Conservation (phyloP, 2,888 invertebrate genomes). For the Agrotis puta region DNA sequence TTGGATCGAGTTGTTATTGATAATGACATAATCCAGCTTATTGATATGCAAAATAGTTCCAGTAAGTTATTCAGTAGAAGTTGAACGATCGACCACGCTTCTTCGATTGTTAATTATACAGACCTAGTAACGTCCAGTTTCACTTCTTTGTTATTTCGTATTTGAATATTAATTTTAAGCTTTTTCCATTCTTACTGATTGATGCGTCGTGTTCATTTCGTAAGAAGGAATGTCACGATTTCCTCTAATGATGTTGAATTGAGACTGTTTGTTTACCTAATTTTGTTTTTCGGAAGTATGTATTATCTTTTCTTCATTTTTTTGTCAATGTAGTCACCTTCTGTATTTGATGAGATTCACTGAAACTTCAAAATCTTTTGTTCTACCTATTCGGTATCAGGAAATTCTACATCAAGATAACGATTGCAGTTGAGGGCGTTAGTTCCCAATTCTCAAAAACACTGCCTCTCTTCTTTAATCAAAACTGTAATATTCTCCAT, state of each 20-base stretch:
- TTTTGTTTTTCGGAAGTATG: not conserved
- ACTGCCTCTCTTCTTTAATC: not conserved
- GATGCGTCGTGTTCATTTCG: conserved; percentile 32
- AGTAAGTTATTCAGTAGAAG: conserved; percentile 38
- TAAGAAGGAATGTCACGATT: conserved; percentile 28
- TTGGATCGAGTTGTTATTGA: conserved; percentile 8
- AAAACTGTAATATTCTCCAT: conserved; percentile 12
- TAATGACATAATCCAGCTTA: conserved; percentile 45
- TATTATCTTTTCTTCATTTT: not conserved
- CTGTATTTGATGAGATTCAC: not conserved
- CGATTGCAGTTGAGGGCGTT: not conserved
- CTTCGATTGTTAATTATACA: conserved; percentile 45
- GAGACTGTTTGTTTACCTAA: not conserved
- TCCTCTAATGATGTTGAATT: conserved; percentile 8
- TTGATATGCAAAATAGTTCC: conserved; percentile 47
- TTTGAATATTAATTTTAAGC: conserved; percentile 38
- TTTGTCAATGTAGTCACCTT: not conserved
- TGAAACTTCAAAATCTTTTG: not conserved
- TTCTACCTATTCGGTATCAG: not conserved
- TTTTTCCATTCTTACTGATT: conserved; percentile 25
- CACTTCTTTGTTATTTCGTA: conserved; percentile 49
- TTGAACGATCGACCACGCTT: conserved; percentile 37
- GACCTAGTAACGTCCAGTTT: conserved; percentile 32
- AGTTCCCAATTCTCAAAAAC: not conserved
- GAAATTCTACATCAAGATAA: not conserved